Conservation (phyloP, 2,888 invertebrate genomes). For the Hyposoter didymator region DNA sequence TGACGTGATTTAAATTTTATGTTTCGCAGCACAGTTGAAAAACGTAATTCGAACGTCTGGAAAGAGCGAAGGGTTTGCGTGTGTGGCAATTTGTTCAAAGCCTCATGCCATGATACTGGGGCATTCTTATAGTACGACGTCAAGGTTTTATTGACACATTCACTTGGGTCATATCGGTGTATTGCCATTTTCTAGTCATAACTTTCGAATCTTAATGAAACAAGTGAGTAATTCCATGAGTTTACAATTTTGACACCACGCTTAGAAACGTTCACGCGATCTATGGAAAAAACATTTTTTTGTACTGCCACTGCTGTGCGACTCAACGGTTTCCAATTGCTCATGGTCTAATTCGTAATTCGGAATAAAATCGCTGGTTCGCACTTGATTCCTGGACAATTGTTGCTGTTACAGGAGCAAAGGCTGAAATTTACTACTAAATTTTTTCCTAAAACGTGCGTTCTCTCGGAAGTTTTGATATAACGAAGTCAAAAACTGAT, state of each 20-base stretch:
- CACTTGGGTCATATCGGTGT: constrained; percentile 21
- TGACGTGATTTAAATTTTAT: constrained; percentile 23
- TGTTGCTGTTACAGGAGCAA: neutral
- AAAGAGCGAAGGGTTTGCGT: constrained; percentile 30
- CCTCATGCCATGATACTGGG: constrained; percentile 9
- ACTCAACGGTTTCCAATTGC: constrained; percentile 66
- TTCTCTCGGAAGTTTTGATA: too few relatives aligned
- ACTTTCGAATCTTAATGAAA: constrained; percentile 32
- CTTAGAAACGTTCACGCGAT: neutral
- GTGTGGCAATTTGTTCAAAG: constrained; percentile 45
- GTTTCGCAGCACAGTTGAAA: constrained; percentile 15
- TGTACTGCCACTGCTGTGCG: neutral
- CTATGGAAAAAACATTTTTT: constrained; percentile 4
- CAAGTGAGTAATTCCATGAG: constrained; percentile 5
- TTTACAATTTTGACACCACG: constrained; percentile 24
- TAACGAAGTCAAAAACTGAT: neutral
- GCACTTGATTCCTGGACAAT: neutral
- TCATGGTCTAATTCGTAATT: constrained; percentile 71
- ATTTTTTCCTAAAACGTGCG: neutral
- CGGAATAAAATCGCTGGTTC: neutral
- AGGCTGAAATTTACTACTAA: neutral
- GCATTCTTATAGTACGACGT: constrained; percentile 24
- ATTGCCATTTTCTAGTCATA: constrained; percentile 26
- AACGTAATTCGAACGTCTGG: constrained; percentile 33
- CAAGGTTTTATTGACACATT: constrained; percentile 39